phyloP scores from a whole-genome alignment of 2,113 vertebrate genomes.

The Nesogale talazaci region DNA sequence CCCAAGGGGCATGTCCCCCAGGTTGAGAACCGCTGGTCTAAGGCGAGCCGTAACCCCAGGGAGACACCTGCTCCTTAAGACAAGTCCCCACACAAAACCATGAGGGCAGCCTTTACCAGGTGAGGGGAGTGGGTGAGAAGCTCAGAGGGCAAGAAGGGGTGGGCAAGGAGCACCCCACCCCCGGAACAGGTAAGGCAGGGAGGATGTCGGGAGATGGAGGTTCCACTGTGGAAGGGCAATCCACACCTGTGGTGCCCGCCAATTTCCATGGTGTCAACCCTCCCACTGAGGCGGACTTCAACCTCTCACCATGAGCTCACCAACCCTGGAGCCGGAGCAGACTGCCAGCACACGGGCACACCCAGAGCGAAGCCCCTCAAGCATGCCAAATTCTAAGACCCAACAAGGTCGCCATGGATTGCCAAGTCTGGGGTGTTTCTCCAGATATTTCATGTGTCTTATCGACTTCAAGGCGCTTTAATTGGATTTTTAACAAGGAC shows the following conservation, averaged over 20 bases:
- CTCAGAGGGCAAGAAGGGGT: too few species aligned
- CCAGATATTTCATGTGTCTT: not conserved
- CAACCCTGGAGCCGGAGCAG: fast-evolving
- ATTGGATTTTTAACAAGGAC: conserved; percentile 21
- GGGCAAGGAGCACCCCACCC: too few species aligned
- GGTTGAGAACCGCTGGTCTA: too few species aligned
- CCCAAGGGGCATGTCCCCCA: too few species aligned
- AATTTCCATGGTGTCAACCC: fast-evolving
- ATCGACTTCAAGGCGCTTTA: not conserved
- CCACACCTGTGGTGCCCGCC: fast-evolving
- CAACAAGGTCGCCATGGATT: not conserved
- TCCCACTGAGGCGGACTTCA: fast-evolving
- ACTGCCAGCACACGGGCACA: not conserved
- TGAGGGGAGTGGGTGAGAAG: too few species aligned
- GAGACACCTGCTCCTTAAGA: too few species aligned
- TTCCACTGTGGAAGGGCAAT: too few species aligned
- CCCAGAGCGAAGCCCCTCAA: not conserved
- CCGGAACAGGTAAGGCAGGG: too few species aligned
- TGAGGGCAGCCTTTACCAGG: too few species aligned
- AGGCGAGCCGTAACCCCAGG: too few species aligned
- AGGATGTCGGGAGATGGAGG: too few species aligned
- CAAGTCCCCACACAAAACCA: too few species aligned
- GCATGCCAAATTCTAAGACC: not conserved
- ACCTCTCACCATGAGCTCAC: fast-evolving
- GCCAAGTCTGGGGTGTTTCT: not conserved